Base-by-base conservation (phyloP, 2,888 invertebrate genomes). In the Seladonia tumulorum region DNA sequence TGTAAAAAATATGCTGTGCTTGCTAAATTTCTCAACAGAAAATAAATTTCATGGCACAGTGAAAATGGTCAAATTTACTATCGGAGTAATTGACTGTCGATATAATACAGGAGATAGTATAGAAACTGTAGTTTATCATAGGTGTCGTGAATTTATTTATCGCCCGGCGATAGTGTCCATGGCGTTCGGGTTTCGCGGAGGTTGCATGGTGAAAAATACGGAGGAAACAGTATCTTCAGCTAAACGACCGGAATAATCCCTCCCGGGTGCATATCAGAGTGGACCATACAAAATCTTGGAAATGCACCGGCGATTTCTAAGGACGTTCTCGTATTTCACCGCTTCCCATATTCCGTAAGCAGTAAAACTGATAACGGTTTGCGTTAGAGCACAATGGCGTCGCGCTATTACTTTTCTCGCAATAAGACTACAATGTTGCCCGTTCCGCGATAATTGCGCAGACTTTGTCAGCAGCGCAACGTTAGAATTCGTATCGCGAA, bases 171-270 rank as follows among this genome's bases (percentile, higher is more conserved):
- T 29, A 63, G 63, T 29, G 63, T 5, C 25, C 29, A 25, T 63
- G 63, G 29, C 12, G 42, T 68, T 68, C 42, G 5, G 22, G 10
- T 68, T 68, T 22, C 68, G 39, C n/a, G 22, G 22, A 35, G 42
- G 42, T 39, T 68, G 39, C 68, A 22, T 22, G 68, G 22, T 39
- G 39, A 68, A 68, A 35, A 68, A 68, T 68, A 68, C 18, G 53
- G 74, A 81, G 47, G 63, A 77, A 49, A 29, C 70, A 79, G 75
- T 79, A 82, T 63, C 84, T 82, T 63, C 76, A 53, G 73, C 53
- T 68, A 74, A 88, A 88, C 74, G 79, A 75, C 86, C 75, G n/a
- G 68, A 75, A 75, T 88, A 86, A 88, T 83, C 75, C 86, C 71
- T 60, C 42, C 25, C 79, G 81, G 87, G 76, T 49, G 77, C 77